phyloP scores from a whole-genome alignment of 2,797 vertebrate genomes.

The Syngnathus acus region DNA sequence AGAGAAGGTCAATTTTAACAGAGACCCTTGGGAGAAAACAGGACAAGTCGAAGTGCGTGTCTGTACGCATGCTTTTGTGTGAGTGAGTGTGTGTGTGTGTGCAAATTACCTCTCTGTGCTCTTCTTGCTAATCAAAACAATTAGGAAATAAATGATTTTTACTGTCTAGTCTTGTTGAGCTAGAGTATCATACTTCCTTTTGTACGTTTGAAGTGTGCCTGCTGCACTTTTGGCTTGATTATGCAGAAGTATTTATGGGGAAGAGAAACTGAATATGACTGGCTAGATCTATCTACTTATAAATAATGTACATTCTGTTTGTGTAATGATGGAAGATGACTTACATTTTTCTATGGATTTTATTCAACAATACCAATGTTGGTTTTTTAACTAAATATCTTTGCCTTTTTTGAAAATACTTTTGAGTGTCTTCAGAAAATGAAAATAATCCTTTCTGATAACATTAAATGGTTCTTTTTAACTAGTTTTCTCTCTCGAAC shows the following conservation, averaged over 20 bases:
- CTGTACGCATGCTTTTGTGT: constrained; percentile 13
- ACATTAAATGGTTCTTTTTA: constrained; percentile 19
- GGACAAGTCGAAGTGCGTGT: constrained; percentile 14
- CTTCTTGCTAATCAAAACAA: background rate
- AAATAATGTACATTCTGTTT: background rate
- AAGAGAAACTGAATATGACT: background rate
- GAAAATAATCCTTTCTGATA: constrained; percentile 2
- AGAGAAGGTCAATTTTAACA: constrained; percentile 71
- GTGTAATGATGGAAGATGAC: background rate
- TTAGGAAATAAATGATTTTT: background rate
- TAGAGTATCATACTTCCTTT: background rate
- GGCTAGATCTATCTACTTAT: background rate
- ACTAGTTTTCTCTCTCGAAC: constrained; percentile 18
- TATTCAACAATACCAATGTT: background rate
- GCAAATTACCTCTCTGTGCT: constrained; percentile 1
- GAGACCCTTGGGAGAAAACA: constrained; percentile 54
- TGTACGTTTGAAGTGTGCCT: background rate
- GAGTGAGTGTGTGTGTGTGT: constrained; percentile 9
- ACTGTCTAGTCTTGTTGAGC: background rate
- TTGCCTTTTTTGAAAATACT: no score
- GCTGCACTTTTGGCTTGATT: background rate
- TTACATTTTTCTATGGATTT: background rate
- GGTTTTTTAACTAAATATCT: no score
- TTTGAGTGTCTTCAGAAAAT: background rate
- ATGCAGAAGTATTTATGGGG: background rate